These are phyloP conservation scores for Halocynthia aurantium DNA, from an alignment of 23 tunicate genomes.

Conservation along the genomic window DNA sequence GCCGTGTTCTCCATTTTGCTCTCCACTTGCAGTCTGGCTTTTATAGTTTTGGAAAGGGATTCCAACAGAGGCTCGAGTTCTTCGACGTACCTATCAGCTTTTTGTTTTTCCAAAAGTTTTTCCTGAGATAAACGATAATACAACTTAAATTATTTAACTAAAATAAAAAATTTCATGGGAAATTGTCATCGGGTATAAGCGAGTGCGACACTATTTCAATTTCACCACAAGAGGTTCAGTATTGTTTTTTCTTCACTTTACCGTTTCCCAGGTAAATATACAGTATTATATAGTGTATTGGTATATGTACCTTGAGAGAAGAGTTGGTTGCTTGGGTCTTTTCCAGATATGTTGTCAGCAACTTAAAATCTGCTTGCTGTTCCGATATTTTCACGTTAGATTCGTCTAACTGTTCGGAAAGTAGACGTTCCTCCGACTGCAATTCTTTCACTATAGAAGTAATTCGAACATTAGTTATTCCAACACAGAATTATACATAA, in stretches of 20 bases:
- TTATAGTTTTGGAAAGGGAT: conserved; percentile 39
- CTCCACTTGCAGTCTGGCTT: conserved; percentile 47
- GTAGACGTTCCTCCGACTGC: conserved; percentile 38
- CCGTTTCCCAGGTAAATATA: no score
- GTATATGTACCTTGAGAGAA: conserved; percentile 34
- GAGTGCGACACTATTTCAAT: not conserved
- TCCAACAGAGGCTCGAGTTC: conserved; percentile 40
- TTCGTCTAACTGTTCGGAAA: conserved; percentile 69
- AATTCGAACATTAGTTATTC: not conserved
- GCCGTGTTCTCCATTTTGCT: conserved; percentile 25
- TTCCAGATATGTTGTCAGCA: conserved; percentile 25
- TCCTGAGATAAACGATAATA: conserved; percentile 23
- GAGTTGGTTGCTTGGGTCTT: conserved; percentile 34
- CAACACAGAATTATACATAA: no score
- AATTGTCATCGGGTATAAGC: no score
- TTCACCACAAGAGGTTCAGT: not conserved
- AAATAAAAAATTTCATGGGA: no score
- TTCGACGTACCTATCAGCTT: conserved; percentile 37
- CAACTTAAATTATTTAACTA: no score
- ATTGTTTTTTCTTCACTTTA: not conserved
- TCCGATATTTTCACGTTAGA: conserved; percentile 53
- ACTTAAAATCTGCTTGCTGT: conserved; percentile 31
- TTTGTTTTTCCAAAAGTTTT: conserved; percentile 22
- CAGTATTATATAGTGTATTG: no score
- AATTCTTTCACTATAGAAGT: conserved; percentile 39